These are phyloP conservation scores for Eueides isabella DNA, from an alignment of 1,140 invertebrate species.

Conservation along the genomic window DNA sequence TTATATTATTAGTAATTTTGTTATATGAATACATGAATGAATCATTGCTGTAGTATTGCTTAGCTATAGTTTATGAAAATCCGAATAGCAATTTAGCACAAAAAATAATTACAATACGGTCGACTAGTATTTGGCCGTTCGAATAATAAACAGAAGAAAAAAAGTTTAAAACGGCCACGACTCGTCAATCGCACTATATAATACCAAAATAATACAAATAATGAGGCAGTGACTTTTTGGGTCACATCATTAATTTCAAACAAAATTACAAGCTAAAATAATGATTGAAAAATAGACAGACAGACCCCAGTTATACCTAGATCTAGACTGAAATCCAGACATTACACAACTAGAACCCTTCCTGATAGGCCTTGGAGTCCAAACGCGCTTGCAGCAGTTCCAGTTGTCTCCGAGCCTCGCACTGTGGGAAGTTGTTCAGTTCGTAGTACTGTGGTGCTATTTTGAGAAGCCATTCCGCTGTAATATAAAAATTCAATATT, in stretches of 20 bases:
- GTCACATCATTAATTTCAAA: not conserved
- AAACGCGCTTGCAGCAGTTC: conserved; percentile 92
- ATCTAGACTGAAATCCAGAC: not conserved
- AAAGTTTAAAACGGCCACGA: too few relatives aligned
- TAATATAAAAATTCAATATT: conserved; percentile 46
- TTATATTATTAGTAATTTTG: too few relatives aligned
- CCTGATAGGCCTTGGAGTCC: conserved; percentile 93
- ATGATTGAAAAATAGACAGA: not conserved
- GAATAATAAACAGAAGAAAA: too few relatives aligned
- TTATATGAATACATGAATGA: too few relatives aligned
- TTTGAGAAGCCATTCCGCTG: conserved; percentile 96
- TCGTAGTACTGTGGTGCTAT: conserved; percentile 99
- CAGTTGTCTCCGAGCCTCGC: conserved; percentile 97
- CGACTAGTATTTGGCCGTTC: too few relatives aligned
- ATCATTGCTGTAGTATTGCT: too few relatives aligned
- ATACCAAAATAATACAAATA: too few relatives aligned
- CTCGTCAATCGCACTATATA: too few relatives aligned
- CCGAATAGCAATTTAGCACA: too few relatives aligned
- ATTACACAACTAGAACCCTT: conserved; percentile 91
- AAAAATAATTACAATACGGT: too few relatives aligned
- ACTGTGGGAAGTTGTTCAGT: conserved; percentile 97
- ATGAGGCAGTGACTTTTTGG: too few relatives aligned
- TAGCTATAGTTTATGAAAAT: too few relatives aligned
- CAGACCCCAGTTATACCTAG: not conserved
- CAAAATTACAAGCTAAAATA: not conserved